Evolutionary conservation across 2,113 vertebrate species (phyloP).

Genomic region (Pseudolaguvia tuberculata): DNA sequence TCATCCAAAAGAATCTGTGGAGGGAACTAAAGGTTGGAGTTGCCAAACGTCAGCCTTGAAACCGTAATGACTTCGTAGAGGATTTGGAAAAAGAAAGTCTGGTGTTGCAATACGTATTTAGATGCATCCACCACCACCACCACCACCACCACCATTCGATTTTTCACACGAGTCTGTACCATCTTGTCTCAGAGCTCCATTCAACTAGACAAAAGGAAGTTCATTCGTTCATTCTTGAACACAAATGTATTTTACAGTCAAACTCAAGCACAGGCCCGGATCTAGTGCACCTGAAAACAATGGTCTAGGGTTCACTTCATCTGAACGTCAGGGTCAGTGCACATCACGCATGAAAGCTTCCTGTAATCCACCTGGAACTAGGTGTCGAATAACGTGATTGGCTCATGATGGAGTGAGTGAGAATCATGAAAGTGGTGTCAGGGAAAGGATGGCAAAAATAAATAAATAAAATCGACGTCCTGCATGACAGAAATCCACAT

Average conservation of each 20-base stretch:
- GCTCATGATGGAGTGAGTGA: not conserved
- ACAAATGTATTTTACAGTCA: not conserved
- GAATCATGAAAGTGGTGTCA: not conserved
- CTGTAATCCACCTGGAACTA: slow-evolving; percentile 6
- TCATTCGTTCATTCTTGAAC: not conserved
- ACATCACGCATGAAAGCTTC: slow-evolving; percentile 2
- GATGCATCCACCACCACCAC: slow-evolving; percentile 9
- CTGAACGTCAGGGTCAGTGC: slow-evolving; percentile 1
- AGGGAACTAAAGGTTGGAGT: no score
- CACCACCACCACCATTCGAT: no score
- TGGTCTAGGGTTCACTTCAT: not conserved
- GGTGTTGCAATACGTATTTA: no score
- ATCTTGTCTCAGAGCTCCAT: not conserved
- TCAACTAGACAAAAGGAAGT: not conserved
- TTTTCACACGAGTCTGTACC: not conserved
- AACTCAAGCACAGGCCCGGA: no score
- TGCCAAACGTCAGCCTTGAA: no score
- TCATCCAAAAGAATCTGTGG: no score
- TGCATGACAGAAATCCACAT: not conserved
- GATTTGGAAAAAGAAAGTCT: no score
- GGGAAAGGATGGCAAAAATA: not conserved
- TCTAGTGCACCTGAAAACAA: not conserved
- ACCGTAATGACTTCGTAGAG: no score
- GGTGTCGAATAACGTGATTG: not conserved
- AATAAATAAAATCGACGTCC: not conserved